Percentiles rank a stretch among this genome's conserved stretches.
phyloP scores from a whole-genome alignment of 2,797 vertebrate species.

The Phrynocephalus vlangalii region DNA sequence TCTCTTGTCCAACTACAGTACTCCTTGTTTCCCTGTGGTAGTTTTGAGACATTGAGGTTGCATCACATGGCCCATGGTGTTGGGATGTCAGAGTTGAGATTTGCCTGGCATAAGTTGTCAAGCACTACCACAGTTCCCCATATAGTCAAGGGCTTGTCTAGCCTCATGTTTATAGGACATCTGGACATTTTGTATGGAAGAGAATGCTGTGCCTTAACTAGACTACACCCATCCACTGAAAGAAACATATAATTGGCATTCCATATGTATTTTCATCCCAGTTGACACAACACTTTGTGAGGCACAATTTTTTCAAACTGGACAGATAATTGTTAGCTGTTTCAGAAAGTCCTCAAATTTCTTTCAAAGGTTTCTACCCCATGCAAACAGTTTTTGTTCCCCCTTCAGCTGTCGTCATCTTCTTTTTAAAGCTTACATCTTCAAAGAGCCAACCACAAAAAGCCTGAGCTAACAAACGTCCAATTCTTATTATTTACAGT shows the following conservation, averaged over 20 bases:
- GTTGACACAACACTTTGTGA: background rate
- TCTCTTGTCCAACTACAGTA: background rate
- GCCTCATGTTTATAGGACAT: background rate
- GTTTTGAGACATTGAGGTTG: background rate
- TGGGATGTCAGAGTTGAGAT: background rate
- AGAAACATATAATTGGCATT: background rate
- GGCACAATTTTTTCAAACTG: background rate
- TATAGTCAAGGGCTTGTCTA: background rate
- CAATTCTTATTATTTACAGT: slow-evolving; percentile 28
- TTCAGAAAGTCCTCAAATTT: background rate
- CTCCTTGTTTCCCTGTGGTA: no score
- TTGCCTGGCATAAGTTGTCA: background rate
- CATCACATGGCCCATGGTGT: background rate
- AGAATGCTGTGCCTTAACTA: background rate
- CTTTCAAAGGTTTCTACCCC: background rate
- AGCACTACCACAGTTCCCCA: background rate
- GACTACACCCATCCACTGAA: slow-evolving; percentile 1
- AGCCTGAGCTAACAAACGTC: slow-evolving; percentile 8
- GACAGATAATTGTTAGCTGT: slow-evolving; percentile 15
- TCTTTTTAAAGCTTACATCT: background rate
- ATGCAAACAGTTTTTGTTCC: background rate
- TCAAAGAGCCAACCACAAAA: slow-evolving; percentile 16
- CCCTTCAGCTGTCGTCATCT: slow-evolving; percentile 10
- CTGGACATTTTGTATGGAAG: slow-evolving; percentile 1
- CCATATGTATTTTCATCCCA: background rate